Conservation (phyloP, 2,888 invertebrate genomes). For the Cryptosula pallasiana region DNA sequence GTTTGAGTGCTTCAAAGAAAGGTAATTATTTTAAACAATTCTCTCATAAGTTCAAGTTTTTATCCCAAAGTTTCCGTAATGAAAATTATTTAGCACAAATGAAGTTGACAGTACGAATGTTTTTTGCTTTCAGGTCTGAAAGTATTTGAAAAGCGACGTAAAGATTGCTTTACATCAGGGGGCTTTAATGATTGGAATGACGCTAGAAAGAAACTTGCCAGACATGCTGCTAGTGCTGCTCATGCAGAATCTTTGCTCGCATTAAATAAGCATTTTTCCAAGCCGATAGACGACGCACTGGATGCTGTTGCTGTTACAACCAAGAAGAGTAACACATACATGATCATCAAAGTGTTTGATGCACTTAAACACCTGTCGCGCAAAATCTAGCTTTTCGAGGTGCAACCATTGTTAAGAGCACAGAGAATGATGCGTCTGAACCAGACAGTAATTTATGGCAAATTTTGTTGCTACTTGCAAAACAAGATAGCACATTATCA, state of each 20-base stretch:
- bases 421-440: background rate
- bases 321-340: background rate
- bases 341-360: background rate
- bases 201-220: background rate
- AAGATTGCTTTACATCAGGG: background rate
- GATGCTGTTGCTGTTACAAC: background rate
- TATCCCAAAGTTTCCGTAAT: no score
- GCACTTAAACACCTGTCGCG: background rate
- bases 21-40: no score
- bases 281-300: background rate
- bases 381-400: background rate
- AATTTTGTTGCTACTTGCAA: background rate
- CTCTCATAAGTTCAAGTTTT: no score
- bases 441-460: background rate
- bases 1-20: no score
- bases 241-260: background rate
- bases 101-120: no score
- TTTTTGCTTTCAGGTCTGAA: background rate
- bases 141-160: background rate
- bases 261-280: background rate
- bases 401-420: background rate
- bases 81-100: no score
- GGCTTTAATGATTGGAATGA: background rate
- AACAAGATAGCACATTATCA: background rate
- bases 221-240: background rate